Percentiles rank a stretch among this genome's conserved stretches.
These are phyloP conservation scores for Acanthurus leucopareius DNA, from an alignment of 2,797 vertebrate species.

Conservation along the genomic window DNA sequence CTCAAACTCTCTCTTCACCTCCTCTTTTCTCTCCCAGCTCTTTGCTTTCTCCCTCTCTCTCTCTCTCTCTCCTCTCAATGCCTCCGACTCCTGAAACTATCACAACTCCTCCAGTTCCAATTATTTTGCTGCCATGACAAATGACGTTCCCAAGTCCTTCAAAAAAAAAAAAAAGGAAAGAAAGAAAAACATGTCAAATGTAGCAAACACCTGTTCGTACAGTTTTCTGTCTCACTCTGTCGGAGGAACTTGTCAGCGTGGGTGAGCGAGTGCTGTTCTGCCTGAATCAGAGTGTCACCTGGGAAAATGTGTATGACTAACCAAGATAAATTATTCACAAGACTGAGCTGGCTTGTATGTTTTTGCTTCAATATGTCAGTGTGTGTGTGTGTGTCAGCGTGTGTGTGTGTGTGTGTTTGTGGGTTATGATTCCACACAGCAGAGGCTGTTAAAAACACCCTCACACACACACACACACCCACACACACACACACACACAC, in stretches of 20 bases:
- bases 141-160: conserved; percentile 10
- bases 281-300: conserved; percentile 45
- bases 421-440: neutral
- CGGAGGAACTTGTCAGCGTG: conserved; percentile 23
- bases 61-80: neutral
- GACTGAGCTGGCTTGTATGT: conserved; percentile 18
- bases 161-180: conserved; percentile 23
- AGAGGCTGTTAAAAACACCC: neutral
- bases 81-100: conserved; percentile 7
- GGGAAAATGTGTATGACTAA: conserved; percentile 55
- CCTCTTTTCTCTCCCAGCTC: neutral
- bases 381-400: conserved; percentile 6
- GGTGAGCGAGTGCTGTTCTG: conserved; percentile 33
- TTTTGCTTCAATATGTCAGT: conserved; percentile 5
- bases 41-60: neutral
- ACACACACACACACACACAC: neutral
- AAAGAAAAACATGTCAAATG: conserved; percentile 27
- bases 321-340: conserved; percentile 66
- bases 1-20: neutral
- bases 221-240: conserved; percentile 1
- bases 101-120: conserved; percentile 7
- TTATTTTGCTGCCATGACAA: conserved; percentile 37
- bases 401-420: conserved; percentile 13
- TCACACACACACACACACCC: conserved; percentile 1
- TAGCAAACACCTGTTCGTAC: conserved; percentile 28